Percentiles rank a stretch among this genome's conserved stretches.
Evolutionary conservation across 2,113 vertebrate species (phyloP).

Genomic region (Gambusia holbrooki): DNA sequence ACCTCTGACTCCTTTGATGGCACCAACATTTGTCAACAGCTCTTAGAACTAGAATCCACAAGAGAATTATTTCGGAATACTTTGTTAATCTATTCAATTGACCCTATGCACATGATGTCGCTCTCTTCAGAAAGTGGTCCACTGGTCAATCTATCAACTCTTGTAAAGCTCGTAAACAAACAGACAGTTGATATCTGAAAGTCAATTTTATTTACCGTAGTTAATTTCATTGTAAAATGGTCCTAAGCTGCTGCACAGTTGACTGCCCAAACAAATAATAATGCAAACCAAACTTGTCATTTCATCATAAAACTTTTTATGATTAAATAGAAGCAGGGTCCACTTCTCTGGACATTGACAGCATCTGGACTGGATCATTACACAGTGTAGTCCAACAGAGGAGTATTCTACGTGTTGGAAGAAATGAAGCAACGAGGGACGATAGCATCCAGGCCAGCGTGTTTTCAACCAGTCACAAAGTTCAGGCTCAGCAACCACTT

Average conservation of each 20-base stretch:
- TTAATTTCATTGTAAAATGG: no score
- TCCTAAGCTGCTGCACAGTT: no score
- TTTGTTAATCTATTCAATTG: background rate
- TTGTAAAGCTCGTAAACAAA: no score
- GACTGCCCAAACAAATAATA: no score
- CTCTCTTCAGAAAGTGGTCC: no score
- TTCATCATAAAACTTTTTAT: no score
- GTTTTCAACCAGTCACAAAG: constrained; percentile 39
- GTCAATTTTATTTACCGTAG: no score
- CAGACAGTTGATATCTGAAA: no score
- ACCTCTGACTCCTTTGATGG: background rate
- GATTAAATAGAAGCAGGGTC: background rate
- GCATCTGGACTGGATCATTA: background rate
- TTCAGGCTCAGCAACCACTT: constrained; percentile 32
- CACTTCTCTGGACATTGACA: background rate
- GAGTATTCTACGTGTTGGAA: background rate
- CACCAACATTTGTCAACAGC: background rate
- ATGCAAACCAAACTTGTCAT: no score
- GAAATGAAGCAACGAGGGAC: background rate
- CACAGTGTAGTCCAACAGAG: background rate
- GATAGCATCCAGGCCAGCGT: background rate
- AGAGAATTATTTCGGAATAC: background rate
- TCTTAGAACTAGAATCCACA: background rate
- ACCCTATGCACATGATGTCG: no score
- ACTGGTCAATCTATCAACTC: no score